Evolutionary conservation across 2,888 invertebrate species (phyloP), one percentile per base, ranked within the genome.

Genomic region (Aricia artaxerxes): DNA sequence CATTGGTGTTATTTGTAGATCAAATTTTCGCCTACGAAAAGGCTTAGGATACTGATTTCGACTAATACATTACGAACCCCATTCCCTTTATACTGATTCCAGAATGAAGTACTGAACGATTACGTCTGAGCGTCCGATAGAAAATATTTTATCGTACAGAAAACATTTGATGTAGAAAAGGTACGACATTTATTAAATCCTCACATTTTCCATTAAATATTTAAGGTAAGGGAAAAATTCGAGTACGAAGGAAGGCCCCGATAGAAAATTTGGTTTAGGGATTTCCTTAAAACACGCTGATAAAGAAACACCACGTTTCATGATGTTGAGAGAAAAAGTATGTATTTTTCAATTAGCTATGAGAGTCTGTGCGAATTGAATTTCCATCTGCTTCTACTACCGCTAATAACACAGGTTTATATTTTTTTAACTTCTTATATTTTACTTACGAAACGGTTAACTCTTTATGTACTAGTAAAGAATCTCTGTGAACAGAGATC

Each of bases 201-300:
- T 69, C 69, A 69, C 35, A 69, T 35, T 61, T 61, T 38, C 69
- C 16, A 69, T 69, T 69, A 69, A 38, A 69, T 69, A 69, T 69
- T 69, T 13, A 69, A 13, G 69, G 35, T 38, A 38, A 69, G 69
- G 35, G 69, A 38, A 13, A 69, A 69, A 69, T 64, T 69, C 35
- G 35, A 5, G 35, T 69, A 35, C 16, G 6, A 69, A 61, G 24
- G 64, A 61, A 11, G 69, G 69, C 5, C 35, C 5, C 13, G 69
- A 35, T 38, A 16, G 69, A 35, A 35, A 35, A 69, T 35, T 69
- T 35, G 16, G 35, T 35, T 69, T 38, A 13, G 5, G 13, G 5
- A 69, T 69, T 16, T 64, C 35, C 69, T 38, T 35, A 6, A 69
- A 38, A 64, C 4, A 57, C 1, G 35, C 35, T 31, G 35, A 13